These are phyloP conservation scores for Orcinus orca DNA, from an alignment of 2,113 vertebrate species.

Conservation along the genomic window DNA sequence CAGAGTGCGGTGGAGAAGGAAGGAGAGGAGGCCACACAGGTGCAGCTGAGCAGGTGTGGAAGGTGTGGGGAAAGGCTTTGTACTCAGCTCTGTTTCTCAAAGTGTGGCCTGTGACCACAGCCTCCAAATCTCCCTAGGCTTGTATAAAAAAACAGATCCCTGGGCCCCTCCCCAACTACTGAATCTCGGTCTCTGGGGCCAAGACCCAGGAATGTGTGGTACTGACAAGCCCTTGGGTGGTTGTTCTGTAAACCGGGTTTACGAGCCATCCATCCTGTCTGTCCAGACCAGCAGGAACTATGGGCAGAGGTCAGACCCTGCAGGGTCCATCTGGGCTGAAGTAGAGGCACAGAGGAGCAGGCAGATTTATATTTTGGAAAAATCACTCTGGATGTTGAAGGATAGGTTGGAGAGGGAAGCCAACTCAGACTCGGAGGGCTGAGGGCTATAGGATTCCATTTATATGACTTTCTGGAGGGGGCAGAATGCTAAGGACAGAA, in stretches of 20 bases:
- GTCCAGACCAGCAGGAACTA: slow-evolving; percentile 46
- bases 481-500: not conserved
- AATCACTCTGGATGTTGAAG: not conserved
- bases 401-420: not conserved
- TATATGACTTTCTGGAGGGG: not conserved
- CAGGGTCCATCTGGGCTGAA: not conserved
- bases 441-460: not conserved
- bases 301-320: slow-evolving; percentile 46
- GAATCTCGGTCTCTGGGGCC: slow-evolving; percentile 11
- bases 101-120: not conserved
- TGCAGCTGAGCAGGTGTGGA: not conserved
- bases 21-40: not conserved
- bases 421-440: not conserved
- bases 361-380: not conserved
- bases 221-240: slow-evolving; percentile 66
- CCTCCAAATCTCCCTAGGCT: not conserved
- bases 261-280: slow-evolving; percentile 65
- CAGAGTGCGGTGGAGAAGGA: not conserved
- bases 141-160: not conserved
- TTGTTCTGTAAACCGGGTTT: slow-evolving; percentile 18
- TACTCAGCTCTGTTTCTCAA: not conserved
- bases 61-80: not conserved
- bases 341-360: not conserved
- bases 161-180: not conserved
- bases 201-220: slow-evolving; percentile 62